Conservation (phyloP, 2,797 vertebrate genomes). For the Vultur gryphus region DNA sequence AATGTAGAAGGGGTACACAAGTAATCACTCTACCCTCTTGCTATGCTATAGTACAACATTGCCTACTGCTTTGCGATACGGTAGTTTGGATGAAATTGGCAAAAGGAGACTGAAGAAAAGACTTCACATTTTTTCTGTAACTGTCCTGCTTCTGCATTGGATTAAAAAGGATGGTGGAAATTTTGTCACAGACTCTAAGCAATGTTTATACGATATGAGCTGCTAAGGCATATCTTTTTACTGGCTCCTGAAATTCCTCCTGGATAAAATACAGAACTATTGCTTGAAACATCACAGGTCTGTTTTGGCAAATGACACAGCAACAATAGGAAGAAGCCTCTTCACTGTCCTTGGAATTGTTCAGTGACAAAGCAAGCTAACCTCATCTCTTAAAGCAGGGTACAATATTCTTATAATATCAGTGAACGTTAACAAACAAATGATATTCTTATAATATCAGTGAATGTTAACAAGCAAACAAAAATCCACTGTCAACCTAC, state of each 20-base stretch:
- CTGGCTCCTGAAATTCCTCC: not conserved
- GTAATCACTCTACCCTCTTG: not conserved
- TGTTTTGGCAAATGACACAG: not conserved
- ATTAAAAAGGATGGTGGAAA: not conserved
- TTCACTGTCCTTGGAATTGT: not conserved
- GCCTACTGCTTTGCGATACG: not conserved
- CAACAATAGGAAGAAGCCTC: not conserved
- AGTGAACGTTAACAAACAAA: not conserved
- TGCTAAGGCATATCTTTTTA: not conserved
- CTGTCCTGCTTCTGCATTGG: not conserved
- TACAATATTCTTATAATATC: not conserved
- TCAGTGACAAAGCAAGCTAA: not conserved
- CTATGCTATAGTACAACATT: not conserved
- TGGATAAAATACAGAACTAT: not conserved
- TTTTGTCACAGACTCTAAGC: not conserved
- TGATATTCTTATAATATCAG: not conserved
- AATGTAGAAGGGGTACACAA: not conserved
- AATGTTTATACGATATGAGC: not conserved
- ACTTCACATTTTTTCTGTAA: not conserved
- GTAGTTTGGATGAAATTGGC: not conserved
- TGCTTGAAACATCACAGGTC: not conserved
- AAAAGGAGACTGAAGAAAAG: not conserved
- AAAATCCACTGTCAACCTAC: slow-evolving; percentile 67
- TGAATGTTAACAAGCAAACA: not conserved
- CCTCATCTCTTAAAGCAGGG: not conserved